phyloP scores from a whole-genome alignment of 2,797 vertebrate genomes.

The Peromyscus nudipes region DNA sequence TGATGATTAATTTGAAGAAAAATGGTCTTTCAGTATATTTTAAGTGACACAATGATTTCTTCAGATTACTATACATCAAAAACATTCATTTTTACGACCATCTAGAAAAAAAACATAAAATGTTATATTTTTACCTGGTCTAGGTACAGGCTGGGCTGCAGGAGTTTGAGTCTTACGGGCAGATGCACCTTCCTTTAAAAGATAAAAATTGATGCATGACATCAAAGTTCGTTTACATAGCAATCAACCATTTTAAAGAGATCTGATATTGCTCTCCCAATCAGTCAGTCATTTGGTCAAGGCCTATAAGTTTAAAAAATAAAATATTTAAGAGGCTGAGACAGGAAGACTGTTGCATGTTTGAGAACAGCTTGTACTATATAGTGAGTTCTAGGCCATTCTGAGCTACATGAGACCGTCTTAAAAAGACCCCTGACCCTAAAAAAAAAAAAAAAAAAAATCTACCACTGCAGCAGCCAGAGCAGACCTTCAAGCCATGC shows the following conservation, averaged over 20 bases:
- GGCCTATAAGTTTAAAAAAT: not conserved
- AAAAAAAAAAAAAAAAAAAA: not conserved
- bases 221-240: conserved; percentile 36
- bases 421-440: not conserved
- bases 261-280: not conserved
- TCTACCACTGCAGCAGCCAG: not conserved
- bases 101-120: not conserved
- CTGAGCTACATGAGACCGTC: not conserved
- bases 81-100: not conserved
- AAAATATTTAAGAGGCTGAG: not conserved
- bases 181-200: conserved; percentile 96
- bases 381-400: not conserved
- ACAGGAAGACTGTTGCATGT: not conserved
- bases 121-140: conserved; percentile 92
- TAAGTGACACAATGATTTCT: conserved; percentile 48
- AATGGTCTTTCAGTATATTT: not conserved
- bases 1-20: not conserved
- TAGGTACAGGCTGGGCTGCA: conserved; percentile 96
- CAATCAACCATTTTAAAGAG: conserved; percentile 29
- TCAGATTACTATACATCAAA: not conserved
- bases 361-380: not conserved
- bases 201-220: conserved; percentile 42
- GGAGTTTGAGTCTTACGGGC: conserved; percentile 98
- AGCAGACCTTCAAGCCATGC: not conserved
- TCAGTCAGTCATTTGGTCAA: not conserved